phyloP scores from a whole-genome alignment of 2,888 invertebrate species.

The Acronicta leporina region DNA sequence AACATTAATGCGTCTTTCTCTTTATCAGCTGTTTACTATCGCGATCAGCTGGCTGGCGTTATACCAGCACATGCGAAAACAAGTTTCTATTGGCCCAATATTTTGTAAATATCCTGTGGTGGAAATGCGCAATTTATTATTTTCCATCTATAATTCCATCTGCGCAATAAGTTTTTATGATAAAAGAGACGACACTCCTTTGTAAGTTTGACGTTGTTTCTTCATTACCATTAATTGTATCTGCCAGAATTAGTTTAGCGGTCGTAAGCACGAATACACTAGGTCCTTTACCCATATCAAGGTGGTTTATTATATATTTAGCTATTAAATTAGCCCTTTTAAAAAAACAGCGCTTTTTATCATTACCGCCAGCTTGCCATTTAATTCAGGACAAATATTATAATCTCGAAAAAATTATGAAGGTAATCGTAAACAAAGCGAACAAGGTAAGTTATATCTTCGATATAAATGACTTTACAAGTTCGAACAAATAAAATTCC shows the following conservation, averaged over 20 bases:
- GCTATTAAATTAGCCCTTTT: too few species aligned
- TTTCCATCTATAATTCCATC: background rate
- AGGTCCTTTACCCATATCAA: too few species aligned
- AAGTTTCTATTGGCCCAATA: background rate
- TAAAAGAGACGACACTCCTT: too few species aligned
- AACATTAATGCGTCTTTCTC: constrained; percentile 8
- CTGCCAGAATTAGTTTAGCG: too few species aligned
- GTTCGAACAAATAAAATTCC: constrained; percentile 7
- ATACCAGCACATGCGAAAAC: background rate
- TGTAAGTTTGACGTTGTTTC: too few species aligned
- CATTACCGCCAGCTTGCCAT: background rate
- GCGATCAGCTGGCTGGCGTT: constrained; percentile 10
- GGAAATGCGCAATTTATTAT: constrained; percentile 1
- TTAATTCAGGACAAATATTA: background rate
- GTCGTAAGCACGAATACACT: too few species aligned
- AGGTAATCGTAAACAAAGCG: background rate
- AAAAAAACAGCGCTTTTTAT: too few species aligned
- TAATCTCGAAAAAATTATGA: background rate
- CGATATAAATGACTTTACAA: constrained; percentile 21
- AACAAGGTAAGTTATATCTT: constrained; percentile 21
- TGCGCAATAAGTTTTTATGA: too few species aligned
- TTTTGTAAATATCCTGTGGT: background rate
- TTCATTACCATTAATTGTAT: too few species aligned
- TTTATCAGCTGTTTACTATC: constrained; percentile 23
- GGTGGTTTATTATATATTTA: too few species aligned